These are phyloP conservation scores for Bubo scandiacus DNA, from an alignment of 2,113 vertebrate genomes.

Conservation along the genomic window DNA sequence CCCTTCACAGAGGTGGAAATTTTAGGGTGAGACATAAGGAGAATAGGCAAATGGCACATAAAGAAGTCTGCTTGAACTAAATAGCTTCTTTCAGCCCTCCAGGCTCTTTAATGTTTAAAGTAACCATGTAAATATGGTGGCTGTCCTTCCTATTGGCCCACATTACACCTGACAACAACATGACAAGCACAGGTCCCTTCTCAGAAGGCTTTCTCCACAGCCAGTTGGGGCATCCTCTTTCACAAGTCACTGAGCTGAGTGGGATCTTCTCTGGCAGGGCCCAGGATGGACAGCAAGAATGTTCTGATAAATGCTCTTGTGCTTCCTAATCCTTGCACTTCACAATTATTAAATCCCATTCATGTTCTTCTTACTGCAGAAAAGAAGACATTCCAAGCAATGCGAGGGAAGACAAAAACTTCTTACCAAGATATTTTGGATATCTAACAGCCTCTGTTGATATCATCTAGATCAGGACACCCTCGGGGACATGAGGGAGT, in stretches of 20 bases:
- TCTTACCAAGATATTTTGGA: background rate
- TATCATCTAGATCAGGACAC: background rate
- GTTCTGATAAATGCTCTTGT: background rate
- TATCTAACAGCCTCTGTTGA: background rate
- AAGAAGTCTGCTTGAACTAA: background rate
- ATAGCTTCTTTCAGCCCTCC: background rate
- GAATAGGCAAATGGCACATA: background rate
- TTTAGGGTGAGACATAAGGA: background rate
- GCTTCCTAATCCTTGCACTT: background rate
- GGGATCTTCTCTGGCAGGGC: background rate
- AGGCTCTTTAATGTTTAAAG: background rate
- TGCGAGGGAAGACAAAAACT: background rate
- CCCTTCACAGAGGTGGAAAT: background rate
- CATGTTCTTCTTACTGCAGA: background rate
- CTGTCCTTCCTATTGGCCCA: background rate
- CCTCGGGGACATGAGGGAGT: background rate
- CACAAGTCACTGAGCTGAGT: background rate
- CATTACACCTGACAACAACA: background rate
- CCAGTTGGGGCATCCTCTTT: background rate
- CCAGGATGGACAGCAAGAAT: background rate
- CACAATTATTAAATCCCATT: background rate
- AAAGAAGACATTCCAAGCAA: background rate
- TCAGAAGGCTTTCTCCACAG: background rate
- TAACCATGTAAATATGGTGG: background rate
- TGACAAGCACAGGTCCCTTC: background rate